A percentile compares a stretch with the other conserved stretches of the same genome.
These are phyloP conservation scores for Caenorhabditis macrosperma DNA, from an alignment of 2,888 invertebrate species.

Conservation along the genomic window DNA sequence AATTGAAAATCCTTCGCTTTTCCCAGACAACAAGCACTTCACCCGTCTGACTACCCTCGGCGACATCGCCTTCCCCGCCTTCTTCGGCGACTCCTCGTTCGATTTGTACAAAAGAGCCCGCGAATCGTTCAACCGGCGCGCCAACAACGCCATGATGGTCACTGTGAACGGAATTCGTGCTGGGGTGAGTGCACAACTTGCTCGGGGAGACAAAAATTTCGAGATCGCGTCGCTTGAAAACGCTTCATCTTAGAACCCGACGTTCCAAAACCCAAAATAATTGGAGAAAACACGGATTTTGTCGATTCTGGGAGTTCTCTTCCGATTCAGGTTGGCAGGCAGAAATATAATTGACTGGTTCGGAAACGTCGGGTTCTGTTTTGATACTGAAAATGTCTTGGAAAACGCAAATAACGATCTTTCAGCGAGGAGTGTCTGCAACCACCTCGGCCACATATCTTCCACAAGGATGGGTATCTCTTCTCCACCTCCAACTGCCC, in stretches of 20 bases:
- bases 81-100: slow-evolving; percentile 60
- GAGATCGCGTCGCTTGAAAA: too few relatives aligned
- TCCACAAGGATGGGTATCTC: slow-evolving; percentile 68
- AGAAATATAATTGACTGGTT: too few relatives aligned
- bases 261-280: too few relatives aligned
- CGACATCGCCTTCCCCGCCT: slow-evolving; percentile 61
- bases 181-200: slow-evolving; percentile 56
- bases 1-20: too few relatives aligned
- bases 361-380: too few relatives aligned
- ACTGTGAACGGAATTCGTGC: slow-evolving; percentile 60
- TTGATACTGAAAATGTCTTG: neutral
- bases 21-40: slow-evolving; percentile 63
- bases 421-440: slow-evolving; percentile 53
- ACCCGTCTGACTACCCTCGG: slow-evolving; percentile 37
- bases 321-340: too few relatives aligned
- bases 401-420: neutral
- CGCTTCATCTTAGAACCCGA: too few relatives aligned
- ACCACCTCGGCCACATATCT: slow-evolving; percentile 65
- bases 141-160: slow-evolving; percentile 61
- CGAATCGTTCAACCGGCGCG: slow-evolving; percentile 58
- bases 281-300: too few relatives aligned
- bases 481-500: slow-evolving; percentile 68
- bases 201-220: too few relatives aligned
- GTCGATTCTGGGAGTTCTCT: too few relatives aligned
- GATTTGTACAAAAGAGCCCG: slow-evolving; percentile 58